Conservation (phyloP, 2,888 invertebrate species). For the Colletes collaris region DNA sequence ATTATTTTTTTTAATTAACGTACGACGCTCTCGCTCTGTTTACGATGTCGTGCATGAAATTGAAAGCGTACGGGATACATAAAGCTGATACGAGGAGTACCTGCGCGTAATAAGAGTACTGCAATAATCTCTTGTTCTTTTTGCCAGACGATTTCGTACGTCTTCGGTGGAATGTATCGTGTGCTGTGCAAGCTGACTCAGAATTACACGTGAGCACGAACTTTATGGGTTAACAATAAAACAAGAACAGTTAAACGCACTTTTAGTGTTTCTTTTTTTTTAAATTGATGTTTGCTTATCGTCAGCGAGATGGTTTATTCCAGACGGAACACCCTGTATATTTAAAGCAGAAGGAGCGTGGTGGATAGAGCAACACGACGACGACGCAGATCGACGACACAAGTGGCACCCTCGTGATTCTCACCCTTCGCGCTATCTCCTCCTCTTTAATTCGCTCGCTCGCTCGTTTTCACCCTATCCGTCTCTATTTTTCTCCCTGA, state of each 20-base stretch:
- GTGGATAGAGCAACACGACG: constrained; percentile 18
- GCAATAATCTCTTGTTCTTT: neutral
- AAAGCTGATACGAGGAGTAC: neutral
- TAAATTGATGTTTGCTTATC: too few species aligned
- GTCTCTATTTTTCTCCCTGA: neutral
- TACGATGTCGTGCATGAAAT: neutral
- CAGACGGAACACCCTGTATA: neutral
- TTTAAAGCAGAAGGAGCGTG: constrained; percentile 15
- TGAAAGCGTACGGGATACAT: neutral
- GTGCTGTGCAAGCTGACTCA: too few species aligned
- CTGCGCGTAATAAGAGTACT: neutral
- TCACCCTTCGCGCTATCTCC: neutral
- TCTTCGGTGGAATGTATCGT: too few species aligned
- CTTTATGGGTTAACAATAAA: too few species aligned
- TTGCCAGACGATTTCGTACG: too few species aligned
- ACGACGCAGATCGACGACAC: constrained; percentile 11
- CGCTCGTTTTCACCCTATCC: neutral
- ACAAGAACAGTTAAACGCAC: too few species aligned
- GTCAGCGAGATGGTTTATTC: too few species aligned
- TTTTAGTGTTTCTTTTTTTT: too few species aligned
- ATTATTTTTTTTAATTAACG: constrained; percentile 13
- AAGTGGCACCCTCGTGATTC: constrained; percentile 42
- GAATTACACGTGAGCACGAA: too few species aligned
- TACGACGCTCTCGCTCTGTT: neutral
- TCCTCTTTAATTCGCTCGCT: neutral